A percentile compares a stretch with the other conserved stretches of the same genome.
These are phyloP conservation scores for Rhea pennata DNA, from an alignment of 2,113 vertebrate species.

Conservation along the genomic window DNA sequence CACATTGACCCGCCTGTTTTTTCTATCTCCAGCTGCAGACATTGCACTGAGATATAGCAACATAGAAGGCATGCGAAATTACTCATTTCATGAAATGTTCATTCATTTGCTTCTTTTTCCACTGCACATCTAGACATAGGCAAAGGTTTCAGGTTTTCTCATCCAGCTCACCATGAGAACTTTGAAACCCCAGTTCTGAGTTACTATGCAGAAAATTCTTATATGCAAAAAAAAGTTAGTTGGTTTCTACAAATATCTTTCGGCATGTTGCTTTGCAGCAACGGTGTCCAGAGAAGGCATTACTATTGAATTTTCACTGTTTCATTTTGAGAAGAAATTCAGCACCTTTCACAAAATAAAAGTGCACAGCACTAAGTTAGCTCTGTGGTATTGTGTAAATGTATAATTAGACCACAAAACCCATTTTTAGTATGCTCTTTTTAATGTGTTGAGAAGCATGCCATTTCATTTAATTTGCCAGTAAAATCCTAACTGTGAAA, in stretches of 20 bases:
- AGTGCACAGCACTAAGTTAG: background rate
- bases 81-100: background rate
- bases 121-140: fast-evolving
- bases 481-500: background rate
- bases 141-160: background rate
- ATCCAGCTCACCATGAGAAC: background rate
- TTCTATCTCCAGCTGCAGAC: background rate
- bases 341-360: background rate
- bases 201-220: background rate
- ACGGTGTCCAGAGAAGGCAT: background rate
- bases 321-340: background rate
- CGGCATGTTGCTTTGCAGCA: fast-evolving
- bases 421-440: background rate
- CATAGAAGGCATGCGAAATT: background rate
- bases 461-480: background rate
- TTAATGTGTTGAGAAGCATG: background rate
- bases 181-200: background rate
- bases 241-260: background rate
- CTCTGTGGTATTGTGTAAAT: background rate
- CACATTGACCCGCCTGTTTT: background rate
- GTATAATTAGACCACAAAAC: background rate
- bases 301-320: background rate
- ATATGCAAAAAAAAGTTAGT: background rate
- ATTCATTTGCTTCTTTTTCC: background rate
- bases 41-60: background rate